phyloP scores from a whole-genome alignment of 1,140 invertebrate genomes.

The fruit fly (Drosophila melanogaster) region Release_6_plus_ISO1_MT NC_004354.4:8891001-8891500 shows the following conservation, averaged over 20 bases:
- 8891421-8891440: conserved; percentile 5
- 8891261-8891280: conserved; percentile 33
- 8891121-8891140: too few species aligned
- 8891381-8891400: conserved; percentile 31
- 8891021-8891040: background rate
- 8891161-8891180: too few species aligned
- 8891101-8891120: too few species aligned
- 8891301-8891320: conserved; percentile 53
- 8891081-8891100: background rate
- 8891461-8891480: background rate
- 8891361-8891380: conserved; percentile 76
- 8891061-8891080: conserved; percentile 20
- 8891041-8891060: conserved; percentile 19
- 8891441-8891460: background rate
- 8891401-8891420: conserved; percentile 18
- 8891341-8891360: conserved; percentile 83
- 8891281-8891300: conserved; percentile 27
- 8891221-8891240: too few species aligned
- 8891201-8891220: too few species aligned
- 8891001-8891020: background rate
- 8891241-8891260: background rate
- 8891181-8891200: too few species aligned
- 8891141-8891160: too few species aligned
- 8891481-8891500: conserved; percentile 21
- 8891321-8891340: conserved; percentile 66